These are phyloP conservation scores for Microtus richardsoni DNA, from an alignment of 2,113 vertebrate species.

Conservation along the genomic window DNA sequence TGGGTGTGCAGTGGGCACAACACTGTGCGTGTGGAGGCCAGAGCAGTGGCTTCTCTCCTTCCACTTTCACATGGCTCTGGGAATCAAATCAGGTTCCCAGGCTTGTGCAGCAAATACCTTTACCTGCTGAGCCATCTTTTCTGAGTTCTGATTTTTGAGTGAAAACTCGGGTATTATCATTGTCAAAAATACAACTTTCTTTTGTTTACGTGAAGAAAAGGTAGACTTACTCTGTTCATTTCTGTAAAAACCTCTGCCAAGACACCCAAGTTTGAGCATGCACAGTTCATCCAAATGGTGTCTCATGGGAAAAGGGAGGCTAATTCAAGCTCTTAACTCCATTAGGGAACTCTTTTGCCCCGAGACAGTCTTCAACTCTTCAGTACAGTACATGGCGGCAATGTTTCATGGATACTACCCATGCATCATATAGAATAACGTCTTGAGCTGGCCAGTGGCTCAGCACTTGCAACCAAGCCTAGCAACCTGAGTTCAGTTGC, in stretches of 20 bases:
- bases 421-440: not conserved
- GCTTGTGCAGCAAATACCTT: not conserved
- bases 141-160: not conserved
- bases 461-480: not conserved
- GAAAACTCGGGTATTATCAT: not conserved
- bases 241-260: not conserved
- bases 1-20: not conserved
- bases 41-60: not conserved
- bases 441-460: not conserved
- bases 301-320: not conserved
- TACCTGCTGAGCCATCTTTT: not conserved
- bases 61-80: not conserved
- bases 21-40: not conserved
- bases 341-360: not conserved
- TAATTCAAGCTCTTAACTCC: not conserved
- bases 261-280: not conserved
- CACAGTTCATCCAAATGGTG: not conserved
- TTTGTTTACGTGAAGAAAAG: not conserved
- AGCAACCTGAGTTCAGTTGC: too few species aligned
- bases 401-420: not conserved
- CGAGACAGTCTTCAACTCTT: not conserved
- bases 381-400: too few species aligned
- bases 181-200: not conserved
- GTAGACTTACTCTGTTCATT: not conserved
- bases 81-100: not conserved